A percentile compares a stretch with the other conserved stretches of the same genome.
phyloP scores from a whole-genome alignment of 53 echinoderm and acorn worm species.

The Arbacia lixula region DNA sequence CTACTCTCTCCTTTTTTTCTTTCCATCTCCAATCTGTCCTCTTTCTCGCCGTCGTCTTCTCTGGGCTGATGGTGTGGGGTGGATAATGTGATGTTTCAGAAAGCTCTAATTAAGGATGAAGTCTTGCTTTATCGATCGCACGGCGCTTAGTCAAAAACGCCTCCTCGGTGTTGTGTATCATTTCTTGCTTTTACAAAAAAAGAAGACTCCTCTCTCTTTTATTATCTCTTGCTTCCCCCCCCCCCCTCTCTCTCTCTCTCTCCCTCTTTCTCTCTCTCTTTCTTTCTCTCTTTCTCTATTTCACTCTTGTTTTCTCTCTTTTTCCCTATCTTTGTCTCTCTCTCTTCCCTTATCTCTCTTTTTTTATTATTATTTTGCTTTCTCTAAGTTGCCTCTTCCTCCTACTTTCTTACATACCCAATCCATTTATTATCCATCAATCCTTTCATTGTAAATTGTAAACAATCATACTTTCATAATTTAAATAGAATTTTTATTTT shows the following conservation, averaged over 20 bases:
- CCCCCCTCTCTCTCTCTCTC: not conserved
- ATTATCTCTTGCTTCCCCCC: not conserved
- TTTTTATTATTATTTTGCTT: too few relatives aligned
- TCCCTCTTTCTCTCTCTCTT: not conserved
- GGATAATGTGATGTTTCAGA: slow-evolving; percentile 54
- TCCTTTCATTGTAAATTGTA: too few relatives aligned
- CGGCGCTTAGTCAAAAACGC: slow-evolving; percentile 11
- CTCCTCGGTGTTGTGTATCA: not conserved
- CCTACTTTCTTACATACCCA: too few relatives aligned
- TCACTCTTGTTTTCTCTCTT: not conserved
- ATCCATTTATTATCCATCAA: too few relatives aligned
- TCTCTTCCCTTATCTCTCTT: not conserved
- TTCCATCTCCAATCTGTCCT: not conserved
- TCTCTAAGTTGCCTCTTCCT: too few relatives aligned
- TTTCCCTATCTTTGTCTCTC: not conserved
- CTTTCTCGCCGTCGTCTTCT: slow-evolving; percentile 1
- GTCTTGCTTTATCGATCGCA: slow-evolving; percentile 51
- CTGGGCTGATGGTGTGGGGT: not conserved
- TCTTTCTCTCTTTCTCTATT: too few relatives aligned
- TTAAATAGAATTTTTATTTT: too few relatives aligned
- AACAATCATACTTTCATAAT: too few relatives aligned
- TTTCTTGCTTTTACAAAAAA: slow-evolving; percentile 22
- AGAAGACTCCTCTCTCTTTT: not conserved
- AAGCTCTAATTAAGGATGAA: slow-evolving; percentile 50
- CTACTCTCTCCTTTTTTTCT: not conserved